Base-by-base conservation (phyloP, 2,888 invertebrate genomes). In the Orthonychiurus folsomi region DNA sequence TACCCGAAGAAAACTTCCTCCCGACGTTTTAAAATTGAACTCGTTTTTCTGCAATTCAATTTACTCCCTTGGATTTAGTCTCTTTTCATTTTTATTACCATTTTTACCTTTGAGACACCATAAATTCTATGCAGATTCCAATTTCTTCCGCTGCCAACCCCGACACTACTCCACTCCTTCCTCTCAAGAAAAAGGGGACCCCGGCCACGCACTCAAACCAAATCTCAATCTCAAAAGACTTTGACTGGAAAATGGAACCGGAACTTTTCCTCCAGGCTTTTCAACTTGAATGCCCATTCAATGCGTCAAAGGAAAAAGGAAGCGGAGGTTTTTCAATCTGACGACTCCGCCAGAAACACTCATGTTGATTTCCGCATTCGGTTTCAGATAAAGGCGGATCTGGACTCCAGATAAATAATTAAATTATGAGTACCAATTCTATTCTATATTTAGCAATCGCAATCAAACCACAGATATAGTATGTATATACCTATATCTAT, bases 111-210 rank as follows among this genome's bases (percentile, higher is more conserved):
- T 68, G 71, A 72, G 71, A 72, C 67, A 64, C 73, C 69, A 73
- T 73, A 73, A 73, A 73, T 73, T 73, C 72, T 69, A 70, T 73
- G 71, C 71, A 72, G 73, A 73, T 73, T 73, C 68, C 73, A 72
- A 73, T 73, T 73, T 73, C 70, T 65, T 66, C 65, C 68, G 65
- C 65, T 60, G 28, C 18, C 61, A 24, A 20, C 27, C 60, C 21
- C 24, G 25, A 59, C 20, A n/a, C n/a, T n/a, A n/a, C n/a, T n/a
- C n/a, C n/a, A n/a, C n/a, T n/a, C n/a, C n/a, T n/a, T n/a, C n/a
- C n/a, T n/a, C n/a, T n/a, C n/a, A n/a, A n/a, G n/a, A n/a, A n/a
- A n/a, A n/a, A n/a, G n/a, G n/a, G n/a, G n/a, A n/a, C n/a, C n/a
- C n/a, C n/a, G n/a, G n/a, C n/a, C 37, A 9, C 37, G 15, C 5